Percentiles rank a stretch among this genome's conserved stretches.
These are phyloP conservation scores for Chymomyza caudatula DNA, from an alignment of 2,888 invertebrate genomes.

Conservation along the genomic window DNA sequence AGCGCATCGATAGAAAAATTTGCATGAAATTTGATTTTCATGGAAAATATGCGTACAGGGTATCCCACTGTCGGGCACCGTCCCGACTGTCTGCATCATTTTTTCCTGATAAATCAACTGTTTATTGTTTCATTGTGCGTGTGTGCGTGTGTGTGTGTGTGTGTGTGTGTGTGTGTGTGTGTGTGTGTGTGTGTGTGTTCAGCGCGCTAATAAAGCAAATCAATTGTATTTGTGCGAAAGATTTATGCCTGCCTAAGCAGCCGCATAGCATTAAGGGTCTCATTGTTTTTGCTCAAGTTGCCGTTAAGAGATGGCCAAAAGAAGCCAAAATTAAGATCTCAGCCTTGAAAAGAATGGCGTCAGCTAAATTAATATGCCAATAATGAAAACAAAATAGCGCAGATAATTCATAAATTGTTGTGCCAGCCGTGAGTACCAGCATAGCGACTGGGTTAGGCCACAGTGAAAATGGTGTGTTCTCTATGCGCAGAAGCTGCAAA, in stretches of 20 bases:
- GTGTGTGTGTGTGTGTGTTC: neutral
- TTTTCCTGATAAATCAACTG: conserved; percentile 10
- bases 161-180: conserved; percentile 23
- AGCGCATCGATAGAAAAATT: no score
- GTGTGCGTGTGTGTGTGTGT: conserved; percentile 22
- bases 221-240: conserved; percentile 49
- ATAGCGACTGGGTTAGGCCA: neutral
- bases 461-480: neutral
- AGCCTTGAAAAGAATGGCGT: conserved; percentile 15
- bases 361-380: conserved; percentile 37
- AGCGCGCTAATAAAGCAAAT: conserved; percentile 45
- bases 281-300: conserved; percentile 38
- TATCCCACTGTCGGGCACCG: no score
- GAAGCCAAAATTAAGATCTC: conserved; percentile 1
- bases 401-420: conserved; percentile 23
- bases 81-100: no score
- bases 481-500: neutral
- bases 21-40: no score
- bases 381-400: conserved; percentile 10
- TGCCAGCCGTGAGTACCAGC: neutral
- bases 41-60: no score
- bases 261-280: conserved; percentile 5
- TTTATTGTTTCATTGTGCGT: conserved; percentile 11
- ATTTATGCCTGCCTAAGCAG: conserved; percentile 50
- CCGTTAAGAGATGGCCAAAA: neutral